Evolutionary conservation across 2,797 vertebrate genomes (phyloP).

Genomic region (Lutjanus argentimaculatus): DNA sequence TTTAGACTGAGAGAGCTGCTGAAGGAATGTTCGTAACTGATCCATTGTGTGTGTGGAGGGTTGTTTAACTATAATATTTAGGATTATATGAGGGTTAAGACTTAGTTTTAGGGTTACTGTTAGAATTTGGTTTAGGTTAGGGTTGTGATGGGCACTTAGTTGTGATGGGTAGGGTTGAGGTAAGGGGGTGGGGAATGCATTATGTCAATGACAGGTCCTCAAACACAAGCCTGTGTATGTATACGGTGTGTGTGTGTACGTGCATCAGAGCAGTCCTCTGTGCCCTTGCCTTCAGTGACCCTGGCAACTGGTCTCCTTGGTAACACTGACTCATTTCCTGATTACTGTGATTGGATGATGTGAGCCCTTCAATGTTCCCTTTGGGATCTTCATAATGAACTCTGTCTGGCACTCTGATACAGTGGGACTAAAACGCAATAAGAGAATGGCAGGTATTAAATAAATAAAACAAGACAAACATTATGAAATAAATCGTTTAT

Average conservation of each 20-base stretch:
- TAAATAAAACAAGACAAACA: conserved; percentile 5
- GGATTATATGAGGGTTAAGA: too few relatives aligned
- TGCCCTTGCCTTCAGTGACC: conserved; percentile 34
- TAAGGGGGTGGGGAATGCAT: too few relatives aligned
- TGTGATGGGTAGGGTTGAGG: too few relatives aligned
- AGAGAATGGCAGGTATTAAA: conserved; percentile 23
- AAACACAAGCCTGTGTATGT: too few relatives aligned
- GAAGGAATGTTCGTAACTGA: too few relatives aligned
- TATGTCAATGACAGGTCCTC: too few relatives aligned
- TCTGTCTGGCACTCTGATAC: conserved; percentile 51
- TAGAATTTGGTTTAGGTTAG: too few relatives aligned
- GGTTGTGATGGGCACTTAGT: too few relatives aligned
- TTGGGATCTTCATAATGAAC: conserved; percentile 68
- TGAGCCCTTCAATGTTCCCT: conserved; percentile 48
- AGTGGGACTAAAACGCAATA: not conserved
- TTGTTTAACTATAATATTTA: too few relatives aligned
- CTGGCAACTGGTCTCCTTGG: conserved; percentile 59
- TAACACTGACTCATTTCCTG: conserved; percentile 69
- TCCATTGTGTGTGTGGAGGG: too few relatives aligned
- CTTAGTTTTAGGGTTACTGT: too few relatives aligned
- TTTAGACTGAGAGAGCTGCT: too few relatives aligned
- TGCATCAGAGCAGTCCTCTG: conserved; percentile 9
- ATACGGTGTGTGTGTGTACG: not conserved
- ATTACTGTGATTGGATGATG: conserved; percentile 61
- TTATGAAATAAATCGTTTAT: conserved; percentile 14